These are phyloP conservation scores for Cotesia typhae DNA, from an alignment of 1,140 invertebrate genomes.

Conservation along the genomic window DNA sequence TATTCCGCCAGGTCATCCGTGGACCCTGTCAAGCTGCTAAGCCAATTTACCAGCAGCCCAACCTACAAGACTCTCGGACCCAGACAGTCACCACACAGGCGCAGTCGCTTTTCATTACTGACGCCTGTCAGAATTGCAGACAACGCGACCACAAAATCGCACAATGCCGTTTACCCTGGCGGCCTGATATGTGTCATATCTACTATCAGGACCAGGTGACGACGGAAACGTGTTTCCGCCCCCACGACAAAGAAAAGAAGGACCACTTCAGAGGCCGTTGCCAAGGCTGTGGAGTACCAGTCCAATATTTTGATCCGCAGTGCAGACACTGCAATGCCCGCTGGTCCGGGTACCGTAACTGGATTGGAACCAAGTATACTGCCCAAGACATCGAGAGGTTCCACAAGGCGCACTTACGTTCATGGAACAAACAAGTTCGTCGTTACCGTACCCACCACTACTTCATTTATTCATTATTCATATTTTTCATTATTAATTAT, in stretches of 20 bases:
- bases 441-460: no score
- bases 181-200: slow-evolving; percentile 6
- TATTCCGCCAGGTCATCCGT: background rate
- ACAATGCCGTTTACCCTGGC: background rate
- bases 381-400: background rate
- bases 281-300: background rate
- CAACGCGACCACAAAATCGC: background rate
- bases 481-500: no score
- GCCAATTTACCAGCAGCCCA: background rate
- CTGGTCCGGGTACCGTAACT: background rate
- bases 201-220: slow-evolving; percentile 7
- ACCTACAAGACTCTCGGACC: background rate
- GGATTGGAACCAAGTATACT: background rate
- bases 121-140: background rate
- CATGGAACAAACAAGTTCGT: no score
- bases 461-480: no score
- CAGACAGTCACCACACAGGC: background rate
- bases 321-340: background rate
- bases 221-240: background rate
- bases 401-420: no score
- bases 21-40: background rate
- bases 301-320: background rate
- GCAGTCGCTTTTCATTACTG: no score
- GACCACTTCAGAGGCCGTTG: no score
- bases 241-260: background rate